Conservation (phyloP, 2,888 invertebrate genomes). For the Agrotis puta region DNA sequence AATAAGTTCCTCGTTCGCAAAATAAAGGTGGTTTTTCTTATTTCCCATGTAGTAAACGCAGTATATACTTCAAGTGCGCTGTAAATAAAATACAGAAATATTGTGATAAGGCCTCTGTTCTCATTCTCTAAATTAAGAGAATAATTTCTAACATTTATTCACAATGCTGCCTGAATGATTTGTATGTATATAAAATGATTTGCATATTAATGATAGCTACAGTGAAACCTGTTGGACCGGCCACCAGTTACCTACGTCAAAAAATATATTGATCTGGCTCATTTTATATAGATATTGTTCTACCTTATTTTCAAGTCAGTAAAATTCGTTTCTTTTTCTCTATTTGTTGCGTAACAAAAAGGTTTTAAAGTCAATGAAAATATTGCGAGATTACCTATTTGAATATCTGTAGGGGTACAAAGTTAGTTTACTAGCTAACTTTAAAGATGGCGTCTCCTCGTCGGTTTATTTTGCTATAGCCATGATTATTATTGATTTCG, state of each 20-base stretch:
- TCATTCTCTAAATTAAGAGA: neutral
- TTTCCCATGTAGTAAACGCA: no score
- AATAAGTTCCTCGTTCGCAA: no score
- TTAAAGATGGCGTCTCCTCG: no score
- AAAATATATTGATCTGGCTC: conserved; percentile 20
- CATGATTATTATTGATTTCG: no score
- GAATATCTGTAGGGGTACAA: no score
- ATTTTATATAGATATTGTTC: neutral
- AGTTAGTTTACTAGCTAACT: no score
- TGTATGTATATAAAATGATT: conserved; percentile 33
- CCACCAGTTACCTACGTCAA: conserved; percentile 20
- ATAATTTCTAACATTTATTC: neutral
- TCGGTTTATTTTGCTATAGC: no score
- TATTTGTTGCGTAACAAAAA: neutral
- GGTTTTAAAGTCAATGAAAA: neutral
- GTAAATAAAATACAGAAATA: no score
- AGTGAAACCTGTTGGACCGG: conserved; percentile 36
- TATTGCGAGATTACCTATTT: no score
- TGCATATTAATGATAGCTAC: conserved; percentile 34
- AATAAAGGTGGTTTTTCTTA: no score
- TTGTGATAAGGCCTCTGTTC: no score
- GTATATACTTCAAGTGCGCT: no score
- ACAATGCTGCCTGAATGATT: conserved; percentile 10
- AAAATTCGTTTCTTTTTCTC: neutral
- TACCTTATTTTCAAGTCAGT: neutral